Percentiles rank a stretch among this genome's conserved stretches.
These are phyloP conservation scores for Xerus rutilus DNA, from an alignment of 2,797 vertebrate genomes.

Conservation along the genomic window DNA sequence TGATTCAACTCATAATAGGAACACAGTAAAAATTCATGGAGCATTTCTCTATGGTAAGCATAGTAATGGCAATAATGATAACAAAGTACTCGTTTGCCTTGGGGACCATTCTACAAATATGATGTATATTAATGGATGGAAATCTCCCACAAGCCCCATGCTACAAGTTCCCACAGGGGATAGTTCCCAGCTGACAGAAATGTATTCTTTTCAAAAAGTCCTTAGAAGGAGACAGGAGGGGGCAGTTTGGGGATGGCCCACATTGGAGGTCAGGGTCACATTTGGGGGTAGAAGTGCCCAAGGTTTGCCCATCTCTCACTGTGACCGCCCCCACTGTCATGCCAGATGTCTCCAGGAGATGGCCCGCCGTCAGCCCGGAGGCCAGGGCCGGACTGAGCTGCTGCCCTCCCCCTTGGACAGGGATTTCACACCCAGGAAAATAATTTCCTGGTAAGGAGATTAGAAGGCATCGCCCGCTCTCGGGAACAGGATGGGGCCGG, in stretches of 20 bases:
- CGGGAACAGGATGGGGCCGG: slow-evolving; percentile 81
- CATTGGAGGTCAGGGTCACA: neutral
- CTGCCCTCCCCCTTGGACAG: slow-evolving; percentile 67
- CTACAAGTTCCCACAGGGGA: neutral
- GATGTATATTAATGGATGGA: neutral
- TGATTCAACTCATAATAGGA: neutral
- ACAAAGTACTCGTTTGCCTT: neutral
- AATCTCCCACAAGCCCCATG: too few relatives aligned
- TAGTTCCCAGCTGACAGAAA: neutral
- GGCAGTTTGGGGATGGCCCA: neutral
- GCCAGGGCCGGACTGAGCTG: slow-evolving; percentile 62
- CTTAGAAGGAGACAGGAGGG: neutral
- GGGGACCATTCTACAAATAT: neutral
- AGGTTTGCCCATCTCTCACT: neutral
- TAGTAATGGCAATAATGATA: neutral
- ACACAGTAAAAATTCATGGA: neutral
- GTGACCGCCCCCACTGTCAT: slow-evolving; percentile 14
- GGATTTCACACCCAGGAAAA: slow-evolving; percentile 86
- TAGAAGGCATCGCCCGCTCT: slow-evolving; percentile 76
- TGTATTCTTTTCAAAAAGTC: neutral
- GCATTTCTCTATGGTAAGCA: neutral
- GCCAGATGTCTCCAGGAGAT: slow-evolving; percentile 79
- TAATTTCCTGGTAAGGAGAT: slow-evolving; percentile 86
- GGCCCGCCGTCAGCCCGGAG: slow-evolving; percentile 62
- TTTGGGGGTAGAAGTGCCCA: neutral